Evolutionary conservation across 2,113 vertebrate species (phyloP).

Genomic region (Pteruthius melanotis): DNA sequence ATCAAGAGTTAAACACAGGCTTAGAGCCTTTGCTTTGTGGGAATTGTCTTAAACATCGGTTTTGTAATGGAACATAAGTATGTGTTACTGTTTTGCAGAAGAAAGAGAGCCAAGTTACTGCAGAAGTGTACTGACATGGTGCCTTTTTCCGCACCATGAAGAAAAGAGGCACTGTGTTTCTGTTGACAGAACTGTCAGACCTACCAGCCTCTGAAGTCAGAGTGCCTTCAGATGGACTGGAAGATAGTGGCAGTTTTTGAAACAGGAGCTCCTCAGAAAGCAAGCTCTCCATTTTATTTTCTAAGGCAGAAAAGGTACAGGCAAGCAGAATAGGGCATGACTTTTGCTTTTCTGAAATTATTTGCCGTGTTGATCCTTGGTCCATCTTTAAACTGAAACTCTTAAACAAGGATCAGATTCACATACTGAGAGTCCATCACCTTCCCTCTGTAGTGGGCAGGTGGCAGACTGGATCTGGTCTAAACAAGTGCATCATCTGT

Average conservation of each 20-base stretch:
- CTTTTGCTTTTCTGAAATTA: background rate
- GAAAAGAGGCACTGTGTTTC: background rate
- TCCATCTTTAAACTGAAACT: background rate
- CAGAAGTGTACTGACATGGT: background rate
- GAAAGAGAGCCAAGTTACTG: background rate
- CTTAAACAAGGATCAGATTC: background rate
- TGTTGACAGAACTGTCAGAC: background rate
- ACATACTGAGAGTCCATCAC: background rate
- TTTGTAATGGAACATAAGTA: background rate
- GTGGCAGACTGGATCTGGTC: background rate
- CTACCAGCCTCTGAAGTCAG: background rate
- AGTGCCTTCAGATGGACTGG: background rate
- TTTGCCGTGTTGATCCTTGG: background rate
- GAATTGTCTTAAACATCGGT: background rate
- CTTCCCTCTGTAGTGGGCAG: rapidly evolving
- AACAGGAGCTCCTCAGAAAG: background rate
- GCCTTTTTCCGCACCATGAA: background rate
- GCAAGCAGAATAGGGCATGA: background rate
- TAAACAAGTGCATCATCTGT: background rate
- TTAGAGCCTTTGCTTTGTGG: background rate
- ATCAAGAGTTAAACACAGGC: background rate
- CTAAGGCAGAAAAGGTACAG: background rate
- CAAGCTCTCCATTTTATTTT: background rate
- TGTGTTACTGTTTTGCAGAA: background rate
- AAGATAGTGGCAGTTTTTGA: background rate